phyloP scores from a whole-genome alignment of 2,888 invertebrate species.

The Calephelis perditalis region DNA sequence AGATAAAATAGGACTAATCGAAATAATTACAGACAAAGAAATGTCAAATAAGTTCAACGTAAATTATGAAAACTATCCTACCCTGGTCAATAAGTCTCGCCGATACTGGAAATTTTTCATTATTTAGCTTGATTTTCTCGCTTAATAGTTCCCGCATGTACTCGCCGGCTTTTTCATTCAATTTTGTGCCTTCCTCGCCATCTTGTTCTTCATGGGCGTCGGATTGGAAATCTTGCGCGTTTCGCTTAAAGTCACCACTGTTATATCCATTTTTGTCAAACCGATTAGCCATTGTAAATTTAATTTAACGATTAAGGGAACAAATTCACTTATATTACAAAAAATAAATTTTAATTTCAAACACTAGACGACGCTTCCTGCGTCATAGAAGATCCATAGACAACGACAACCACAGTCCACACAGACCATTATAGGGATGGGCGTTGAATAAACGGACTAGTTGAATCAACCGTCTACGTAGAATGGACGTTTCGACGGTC shows the following conservation, averaged over 20 bases:
- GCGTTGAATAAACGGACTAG: too few relatives aligned
- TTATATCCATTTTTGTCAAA: slow-evolving; percentile 68
- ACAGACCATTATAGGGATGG: too few relatives aligned
- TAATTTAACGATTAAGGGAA: slow-evolving; percentile 12
- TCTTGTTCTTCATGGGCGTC: slow-evolving; percentile 55
- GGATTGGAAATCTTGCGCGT: slow-evolving; percentile 46
- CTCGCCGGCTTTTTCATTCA: slow-evolving; percentile 86
- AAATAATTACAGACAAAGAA: too few relatives aligned
- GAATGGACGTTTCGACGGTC: too few relatives aligned
- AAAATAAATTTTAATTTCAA: slow-evolving; percentile 9
- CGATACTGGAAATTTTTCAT: slow-evolving; percentile 83
- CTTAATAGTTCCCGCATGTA: slow-evolving; percentile 86
- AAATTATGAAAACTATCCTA: slow-evolving; percentile 40
- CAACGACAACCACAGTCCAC: too few relatives aligned
- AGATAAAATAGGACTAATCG: too few relatives aligned
- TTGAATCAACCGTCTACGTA: too few relatives aligned
- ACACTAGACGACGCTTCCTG: slow-evolving; percentile 18
- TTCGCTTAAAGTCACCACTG: slow-evolving; percentile 69
- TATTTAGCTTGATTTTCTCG: slow-evolving; percentile 83
- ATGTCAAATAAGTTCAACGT: too few relatives aligned
- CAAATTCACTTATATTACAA: slow-evolving; percentile 17
- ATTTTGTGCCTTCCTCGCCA: slow-evolving; percentile 75
- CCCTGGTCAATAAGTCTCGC: slow-evolving; percentile 86
- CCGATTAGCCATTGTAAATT: slow-evolving; percentile 49
- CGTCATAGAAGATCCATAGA: slow-evolving; percentile 14